Conservation (phyloP, 2,888 invertebrate species). For the Argyresthia albistria region DNA sequence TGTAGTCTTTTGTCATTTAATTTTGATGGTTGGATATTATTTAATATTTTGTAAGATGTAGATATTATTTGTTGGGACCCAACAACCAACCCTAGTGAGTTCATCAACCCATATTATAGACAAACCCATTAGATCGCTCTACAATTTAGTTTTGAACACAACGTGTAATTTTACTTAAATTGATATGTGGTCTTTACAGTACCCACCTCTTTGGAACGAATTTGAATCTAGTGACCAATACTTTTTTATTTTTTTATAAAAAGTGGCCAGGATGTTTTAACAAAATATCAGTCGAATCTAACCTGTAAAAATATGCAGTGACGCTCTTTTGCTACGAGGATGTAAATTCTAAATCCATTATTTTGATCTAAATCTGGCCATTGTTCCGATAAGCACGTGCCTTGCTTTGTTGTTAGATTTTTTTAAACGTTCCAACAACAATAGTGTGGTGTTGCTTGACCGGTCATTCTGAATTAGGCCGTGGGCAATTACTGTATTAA, state of each 20-base stretch:
- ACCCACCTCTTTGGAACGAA: not conserved
- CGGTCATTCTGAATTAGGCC: not conserved
- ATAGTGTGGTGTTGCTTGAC: not conserved
- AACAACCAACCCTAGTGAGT: too few relatives aligned
- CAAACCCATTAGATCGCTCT: not conserved
- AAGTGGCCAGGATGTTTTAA: too few relatives aligned
- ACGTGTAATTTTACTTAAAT: constrained; percentile 1
- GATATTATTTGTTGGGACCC: too few relatives aligned
- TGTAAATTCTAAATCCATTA: not conserved
- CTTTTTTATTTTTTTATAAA: too few relatives aligned
- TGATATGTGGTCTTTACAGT: not conserved
- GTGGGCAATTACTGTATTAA: constrained; percentile 50
- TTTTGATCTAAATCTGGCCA: not conserved
- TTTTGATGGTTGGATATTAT: too few relatives aligned
- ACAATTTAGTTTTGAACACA: not conserved
- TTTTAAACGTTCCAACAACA: not conserved
- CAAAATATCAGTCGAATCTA: not conserved
- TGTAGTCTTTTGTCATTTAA: too few relatives aligned
- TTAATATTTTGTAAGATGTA: too few relatives aligned
- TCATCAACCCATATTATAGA: not conserved
- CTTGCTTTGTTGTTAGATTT: not conserved
- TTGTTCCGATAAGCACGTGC: not conserved
- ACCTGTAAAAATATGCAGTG: not conserved
- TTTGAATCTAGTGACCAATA: not conserved
- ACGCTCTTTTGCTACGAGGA: too few relatives aligned